Evolutionary conservation across 1,140 invertebrate genomes (phyloP).

Genomic region (Mesaphorura yosii): DNA sequence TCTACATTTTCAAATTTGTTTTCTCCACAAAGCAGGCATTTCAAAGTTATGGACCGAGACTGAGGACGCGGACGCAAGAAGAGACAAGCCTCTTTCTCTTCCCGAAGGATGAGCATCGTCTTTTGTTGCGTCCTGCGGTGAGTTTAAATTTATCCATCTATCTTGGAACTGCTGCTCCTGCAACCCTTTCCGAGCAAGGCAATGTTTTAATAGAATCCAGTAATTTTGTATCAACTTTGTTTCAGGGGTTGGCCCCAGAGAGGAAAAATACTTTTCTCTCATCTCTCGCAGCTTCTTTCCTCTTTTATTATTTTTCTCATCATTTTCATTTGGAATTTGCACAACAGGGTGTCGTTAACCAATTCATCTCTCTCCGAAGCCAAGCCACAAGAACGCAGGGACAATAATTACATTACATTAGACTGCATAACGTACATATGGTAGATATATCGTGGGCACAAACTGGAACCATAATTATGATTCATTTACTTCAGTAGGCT

Average conservation of each 20-base stretch:
- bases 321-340: not conserved
- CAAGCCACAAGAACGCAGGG: not conserved
- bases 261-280: constrained; percentile 1
- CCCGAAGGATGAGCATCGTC: too few relatives aligned
- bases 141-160: too few relatives aligned
- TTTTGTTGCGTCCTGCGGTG: too few relatives aligned
- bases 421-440: too few relatives aligned
- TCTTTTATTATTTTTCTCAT: not conserved
- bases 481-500: too few relatives aligned
- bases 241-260: not conserved
- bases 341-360: not conserved
- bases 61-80: not conserved
- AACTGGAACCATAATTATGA: too few relatives aligned
- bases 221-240: not conserved
- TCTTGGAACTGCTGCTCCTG: not conserved
- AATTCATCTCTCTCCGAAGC: not conserved
- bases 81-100: too few relatives aligned
- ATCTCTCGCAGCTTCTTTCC: not conserved
- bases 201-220: too few relatives aligned
- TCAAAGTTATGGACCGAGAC: not conserved
- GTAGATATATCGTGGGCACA: too few relatives aligned
- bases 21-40: constrained; percentile 7
- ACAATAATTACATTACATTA: too few relatives aligned
- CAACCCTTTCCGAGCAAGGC: not conserved
- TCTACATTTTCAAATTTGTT: constrained; percentile 14